phyloP scores from a whole-genome alignment of 2,888 invertebrate species.

The Xylota sylvarum region DNA sequence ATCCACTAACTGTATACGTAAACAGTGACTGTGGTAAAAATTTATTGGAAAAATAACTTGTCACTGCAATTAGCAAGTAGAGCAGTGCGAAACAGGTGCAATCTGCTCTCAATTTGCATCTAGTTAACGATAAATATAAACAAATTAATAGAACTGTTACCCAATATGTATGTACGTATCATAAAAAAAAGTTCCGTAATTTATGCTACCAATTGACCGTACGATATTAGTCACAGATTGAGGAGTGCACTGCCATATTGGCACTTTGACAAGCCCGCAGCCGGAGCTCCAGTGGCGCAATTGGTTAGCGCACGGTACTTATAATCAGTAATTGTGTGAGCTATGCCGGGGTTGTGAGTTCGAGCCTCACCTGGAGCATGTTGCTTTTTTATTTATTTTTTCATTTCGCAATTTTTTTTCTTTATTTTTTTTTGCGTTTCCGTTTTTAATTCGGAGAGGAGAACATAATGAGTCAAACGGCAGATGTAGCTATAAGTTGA shows the following conservation, averaged over 20 bases:
- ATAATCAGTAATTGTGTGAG: slow-evolving; percentile 73
- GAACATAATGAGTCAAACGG: slow-evolving; percentile 32
- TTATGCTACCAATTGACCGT: slow-evolving; percentile 20
- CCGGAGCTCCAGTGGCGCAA: slow-evolving; percentile 77
- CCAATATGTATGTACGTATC: not conserved
- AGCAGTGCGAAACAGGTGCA: too few species aligned
- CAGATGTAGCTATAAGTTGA: slow-evolving; percentile 23
- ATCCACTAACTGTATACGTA: not conserved
- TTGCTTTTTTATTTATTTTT: slow-evolving; percentile 28
- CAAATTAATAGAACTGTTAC: not conserved
- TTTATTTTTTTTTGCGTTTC: slow-evolving; percentile 1
- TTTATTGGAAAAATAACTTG: not conserved
- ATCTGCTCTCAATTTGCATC: slow-evolving; percentile 11
- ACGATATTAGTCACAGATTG: slow-evolving; percentile 27
- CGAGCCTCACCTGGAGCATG: slow-evolving; percentile 77
- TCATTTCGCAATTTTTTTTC: not conserved
- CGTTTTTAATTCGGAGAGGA: not conserved
- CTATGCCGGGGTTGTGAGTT: slow-evolving; percentile 77
- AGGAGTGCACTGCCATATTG: not conserved
- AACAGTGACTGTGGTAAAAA: not conserved
- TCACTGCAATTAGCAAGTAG: slow-evolving; percentile 2
- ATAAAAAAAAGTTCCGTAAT: not conserved
- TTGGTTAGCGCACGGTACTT: slow-evolving; percentile 77
- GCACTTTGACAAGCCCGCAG: slow-evolving; percentile 60
- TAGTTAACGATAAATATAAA: not conserved